Evolutionary conservation across 2,113 vertebrate species (phyloP).

Genomic region (Corythornis vintsioides): DNA sequence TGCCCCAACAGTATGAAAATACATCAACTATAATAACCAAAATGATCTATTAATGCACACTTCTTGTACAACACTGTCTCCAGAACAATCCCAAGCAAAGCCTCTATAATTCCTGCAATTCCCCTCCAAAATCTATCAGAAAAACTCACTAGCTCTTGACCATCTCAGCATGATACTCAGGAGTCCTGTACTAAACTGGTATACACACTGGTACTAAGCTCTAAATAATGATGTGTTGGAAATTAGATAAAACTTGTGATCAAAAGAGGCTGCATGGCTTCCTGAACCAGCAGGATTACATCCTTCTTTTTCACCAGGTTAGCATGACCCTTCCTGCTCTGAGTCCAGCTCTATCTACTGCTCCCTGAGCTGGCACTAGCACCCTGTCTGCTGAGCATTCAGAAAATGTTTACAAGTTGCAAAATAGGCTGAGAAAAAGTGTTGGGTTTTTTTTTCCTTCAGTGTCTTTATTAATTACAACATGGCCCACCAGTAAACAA

Average conservation of each 20-base stretch:
- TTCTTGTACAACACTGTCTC: not conserved
- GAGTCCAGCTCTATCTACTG: not conserved
- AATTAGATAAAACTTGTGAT: not conserved
- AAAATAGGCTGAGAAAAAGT: not conserved
- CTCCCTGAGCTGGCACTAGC: not conserved
- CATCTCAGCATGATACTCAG: not conserved
- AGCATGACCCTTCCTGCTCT: not conserved
- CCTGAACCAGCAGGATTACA: not conserved
- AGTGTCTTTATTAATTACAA: not conserved
- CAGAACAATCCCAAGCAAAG: not conserved
- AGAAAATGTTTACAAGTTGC: not conserved
- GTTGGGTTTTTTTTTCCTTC: not conserved
- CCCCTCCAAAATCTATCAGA: not conserved
- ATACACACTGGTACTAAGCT: not conserved
- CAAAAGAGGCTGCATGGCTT: not conserved
- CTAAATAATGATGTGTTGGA: not conserved
- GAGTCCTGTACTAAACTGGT: not conserved
- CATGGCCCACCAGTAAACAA: not conserved
- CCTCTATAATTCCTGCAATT: not conserved
- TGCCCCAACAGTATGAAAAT: not conserved
- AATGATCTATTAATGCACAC: not conserved
- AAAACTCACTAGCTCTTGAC: not conserved
- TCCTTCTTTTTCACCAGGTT: not conserved
- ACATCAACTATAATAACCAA: not conserved
- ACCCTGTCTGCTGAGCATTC: not conserved